These are phyloP conservation scores for Rhinolophus ferrumequinum DNA, from an alignment of 2,113 vertebrate species.

Conservation along the genomic window DNA sequence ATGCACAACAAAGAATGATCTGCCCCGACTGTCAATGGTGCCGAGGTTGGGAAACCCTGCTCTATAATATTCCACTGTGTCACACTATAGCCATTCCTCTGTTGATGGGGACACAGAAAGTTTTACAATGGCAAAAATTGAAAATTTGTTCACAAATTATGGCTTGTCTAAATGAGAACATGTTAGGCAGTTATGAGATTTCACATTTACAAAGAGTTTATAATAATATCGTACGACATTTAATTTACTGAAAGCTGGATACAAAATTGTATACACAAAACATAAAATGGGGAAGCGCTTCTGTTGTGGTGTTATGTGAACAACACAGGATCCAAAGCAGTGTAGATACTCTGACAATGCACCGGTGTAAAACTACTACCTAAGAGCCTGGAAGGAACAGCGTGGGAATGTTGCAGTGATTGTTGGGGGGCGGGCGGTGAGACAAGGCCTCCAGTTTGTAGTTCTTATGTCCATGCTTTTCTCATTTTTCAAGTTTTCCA, in stretches of 20 bases:
- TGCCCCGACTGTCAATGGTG: neutral
- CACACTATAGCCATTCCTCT: neutral
- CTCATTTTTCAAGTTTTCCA: neutral
- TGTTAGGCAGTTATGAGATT: neutral
- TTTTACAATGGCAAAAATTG: neutral
- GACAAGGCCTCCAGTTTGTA: neutral
- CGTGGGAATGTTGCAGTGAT: neutral
- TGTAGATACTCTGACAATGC: neutral
- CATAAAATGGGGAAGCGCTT: neutral
- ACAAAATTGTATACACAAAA: neutral
- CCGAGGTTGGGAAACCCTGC: neutral
- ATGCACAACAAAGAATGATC: neutral
- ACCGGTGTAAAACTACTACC: neutral
- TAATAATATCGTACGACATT: neutral
- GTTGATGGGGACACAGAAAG: neutral
- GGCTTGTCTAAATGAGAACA: neutral
- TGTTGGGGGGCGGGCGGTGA: neutral
- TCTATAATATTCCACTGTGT: neutral
- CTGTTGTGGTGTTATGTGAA: neutral
- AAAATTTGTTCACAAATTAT: neutral
- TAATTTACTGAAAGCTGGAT: neutral
- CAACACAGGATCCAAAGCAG: neutral
- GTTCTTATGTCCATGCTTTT: neutral
- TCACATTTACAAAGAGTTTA: neutral
- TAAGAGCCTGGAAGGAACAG: neutral